Evolutionary conservation across 35 echinoderm and acorn worm species (phyloP), one percentile per base, ranked within the genome.

Genomic region (Stichopus chloronotus): DNA sequence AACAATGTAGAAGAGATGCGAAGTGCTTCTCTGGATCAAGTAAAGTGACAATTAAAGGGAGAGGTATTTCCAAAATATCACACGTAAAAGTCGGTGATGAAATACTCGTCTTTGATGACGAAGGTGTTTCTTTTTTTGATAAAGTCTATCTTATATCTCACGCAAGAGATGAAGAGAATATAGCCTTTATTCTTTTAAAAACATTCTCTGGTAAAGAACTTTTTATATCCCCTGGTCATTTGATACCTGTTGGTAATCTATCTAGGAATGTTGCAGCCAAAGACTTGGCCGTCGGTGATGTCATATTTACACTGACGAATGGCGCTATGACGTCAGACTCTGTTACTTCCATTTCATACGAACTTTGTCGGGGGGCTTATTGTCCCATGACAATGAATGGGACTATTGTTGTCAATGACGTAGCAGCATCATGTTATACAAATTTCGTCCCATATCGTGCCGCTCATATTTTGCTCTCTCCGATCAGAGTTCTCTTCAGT

Each of bases 311-410:
- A 85, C 1, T 85, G 0, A 0, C 54, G 6, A 16, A 56, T 85
- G 53, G 53, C 52, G 2, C 4, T 55, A 58, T 57, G 10, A 57
- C 43, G 13, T 9, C 4, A 25, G 61, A 89, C 14, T 25, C 30
- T 4, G 25, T 89, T 17, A 89, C 60, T 10, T 25, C 20, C 9
- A 79, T 89, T 6, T 71, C 87, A 6, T 89, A 71, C 56, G 55
- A 85, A 16, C 55, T 22, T 23, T 85, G 82, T 59, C n/a, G 58
- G 58, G 82, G 82, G 21, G 82, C 82, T 6, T 85, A 83, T 63
- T 87, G 84, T 16, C 86, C 86, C 63, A 88, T 88, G 55, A 88
- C 86, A 57, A 60, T 88, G 8, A 25, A 69, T 60, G 77, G 43
- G 9, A 79, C 43, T 79, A 52, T 79, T 52, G 43, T 52, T 25